These are phyloP conservation scores for Darevskia nairensis DNA, from an alignment of 2,797 vertebrate genomes.

Conservation along the genomic window DNA sequence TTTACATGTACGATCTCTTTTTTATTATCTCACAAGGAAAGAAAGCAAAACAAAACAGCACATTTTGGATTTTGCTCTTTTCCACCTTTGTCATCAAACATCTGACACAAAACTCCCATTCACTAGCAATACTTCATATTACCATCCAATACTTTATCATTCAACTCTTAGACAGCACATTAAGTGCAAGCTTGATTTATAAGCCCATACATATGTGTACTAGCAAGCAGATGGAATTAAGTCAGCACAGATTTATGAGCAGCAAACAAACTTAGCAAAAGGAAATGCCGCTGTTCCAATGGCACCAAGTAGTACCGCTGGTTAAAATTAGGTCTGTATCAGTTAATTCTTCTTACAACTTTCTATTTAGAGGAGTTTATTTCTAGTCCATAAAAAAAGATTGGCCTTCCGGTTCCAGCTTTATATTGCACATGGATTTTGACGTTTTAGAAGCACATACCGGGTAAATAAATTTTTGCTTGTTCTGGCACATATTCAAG, in stretches of 20 bases:
- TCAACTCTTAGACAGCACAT: constrained; percentile 36
- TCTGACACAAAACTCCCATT: background rate
- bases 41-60: background rate
- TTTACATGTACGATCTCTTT: background rate
- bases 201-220: constrained; percentile 54
- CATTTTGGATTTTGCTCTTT: background rate
- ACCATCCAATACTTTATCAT: constrained; percentile 33
- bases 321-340: constrained; percentile 72
- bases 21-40: background rate
- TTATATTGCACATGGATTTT: constrained; percentile 69
- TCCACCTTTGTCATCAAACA: constrained; percentile 4
- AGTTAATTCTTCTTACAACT: constrained; percentile 71
- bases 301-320: constrained; percentile 54
- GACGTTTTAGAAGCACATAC: constrained; percentile 61
- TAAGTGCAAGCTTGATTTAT: constrained; percentile 50
- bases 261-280: constrained; percentile 71
- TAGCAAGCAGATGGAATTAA: constrained; percentile 62
- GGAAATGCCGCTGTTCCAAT: constrained; percentile 47
- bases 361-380: constrained; percentile 75
- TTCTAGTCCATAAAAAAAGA: constrained; percentile 71
- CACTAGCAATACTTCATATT: constrained; percentile 53
- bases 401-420: constrained; percentile 63
- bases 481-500: constrained; percentile 45
- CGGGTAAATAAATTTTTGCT: constrained; percentile 57
- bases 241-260: constrained; percentile 64